Conservation (phyloP, 2,113 vertebrate species). For the Ciconia boyciana region DNA sequence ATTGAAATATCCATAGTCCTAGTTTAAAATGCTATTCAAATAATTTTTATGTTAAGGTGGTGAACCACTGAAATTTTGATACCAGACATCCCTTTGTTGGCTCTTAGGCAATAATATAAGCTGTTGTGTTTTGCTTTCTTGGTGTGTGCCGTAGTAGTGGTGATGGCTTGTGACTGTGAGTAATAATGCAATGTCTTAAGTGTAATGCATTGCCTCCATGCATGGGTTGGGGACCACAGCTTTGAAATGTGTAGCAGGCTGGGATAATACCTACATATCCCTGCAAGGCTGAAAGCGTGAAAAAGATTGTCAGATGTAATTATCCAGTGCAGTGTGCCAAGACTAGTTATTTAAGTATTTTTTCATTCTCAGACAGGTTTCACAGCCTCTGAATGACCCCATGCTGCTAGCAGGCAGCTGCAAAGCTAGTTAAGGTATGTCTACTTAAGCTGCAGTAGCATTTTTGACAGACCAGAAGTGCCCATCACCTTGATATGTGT, state of each 20-base stretch:
- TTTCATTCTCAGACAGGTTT: constrained; percentile 24
- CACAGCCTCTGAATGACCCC: background rate
- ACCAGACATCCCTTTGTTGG: background rate
- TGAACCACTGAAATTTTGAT: background rate
- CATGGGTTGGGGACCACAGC: background rate
- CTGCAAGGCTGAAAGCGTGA: background rate
- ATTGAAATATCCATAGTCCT: background rate
- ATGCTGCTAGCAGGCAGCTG: constrained; percentile 9
- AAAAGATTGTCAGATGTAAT: constrained; percentile 34
- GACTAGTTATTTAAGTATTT: constrained; percentile 37
- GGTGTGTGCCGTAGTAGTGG: background rate
- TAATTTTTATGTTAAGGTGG: background rate
- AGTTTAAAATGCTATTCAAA: background rate
- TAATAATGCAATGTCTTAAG: background rate
- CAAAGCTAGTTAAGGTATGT: constrained; percentile 7
- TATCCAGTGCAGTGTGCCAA: constrained; percentile 10
- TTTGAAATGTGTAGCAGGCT: background rate
- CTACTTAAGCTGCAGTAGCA: background rate
- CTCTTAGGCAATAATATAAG: background rate
- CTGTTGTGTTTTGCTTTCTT: background rate
- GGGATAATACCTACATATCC: background rate
- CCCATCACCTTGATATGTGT: background rate
- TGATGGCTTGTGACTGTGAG: background rate
- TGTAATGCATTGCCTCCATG: background rate
- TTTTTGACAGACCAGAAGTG: constrained; percentile 3